Evolutionary conservation across 1,140 invertebrate genomes (phyloP).

Genomic region (Paramacrobiotus metropolitanus): DNA sequence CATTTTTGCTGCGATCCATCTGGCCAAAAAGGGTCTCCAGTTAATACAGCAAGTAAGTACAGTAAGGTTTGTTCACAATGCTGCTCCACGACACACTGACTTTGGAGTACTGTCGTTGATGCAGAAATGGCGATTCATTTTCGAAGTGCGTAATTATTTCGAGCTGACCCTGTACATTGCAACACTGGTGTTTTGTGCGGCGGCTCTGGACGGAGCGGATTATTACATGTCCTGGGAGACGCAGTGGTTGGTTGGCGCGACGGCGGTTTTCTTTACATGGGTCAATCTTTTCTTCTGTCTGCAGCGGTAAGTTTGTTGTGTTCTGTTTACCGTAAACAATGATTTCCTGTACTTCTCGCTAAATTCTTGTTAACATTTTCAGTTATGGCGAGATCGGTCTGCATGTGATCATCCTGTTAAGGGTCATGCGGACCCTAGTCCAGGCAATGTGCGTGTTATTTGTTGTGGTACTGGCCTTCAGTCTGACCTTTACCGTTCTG

Average conservation of each 20-base stretch:
- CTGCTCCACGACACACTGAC: too few species aligned
- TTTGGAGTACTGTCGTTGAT: not conserved
- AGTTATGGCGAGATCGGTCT: not conserved
- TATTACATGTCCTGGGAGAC: constrained; percentile 1
- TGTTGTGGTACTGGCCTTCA: not conserved
- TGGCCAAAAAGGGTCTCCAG: not conserved
- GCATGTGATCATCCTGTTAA: not conserved
- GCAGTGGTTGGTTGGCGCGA: not conserved
- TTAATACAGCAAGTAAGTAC: not conserved
- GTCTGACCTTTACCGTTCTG: not conserved
- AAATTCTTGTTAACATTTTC: too few species aligned
- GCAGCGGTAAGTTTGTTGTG: too few species aligned
- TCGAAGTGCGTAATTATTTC: not conserved
- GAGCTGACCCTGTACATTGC: not conserved
- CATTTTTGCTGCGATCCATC: not conserved
- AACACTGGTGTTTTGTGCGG: not conserved
- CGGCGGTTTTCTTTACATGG: not conserved
- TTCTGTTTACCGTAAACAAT: too few species aligned
- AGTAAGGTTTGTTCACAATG: too few species aligned
- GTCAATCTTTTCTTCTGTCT: not conserved
- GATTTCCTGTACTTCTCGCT: too few species aligned
- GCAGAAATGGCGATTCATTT: not conserved
- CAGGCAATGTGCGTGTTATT: not conserved
- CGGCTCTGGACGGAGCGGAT: not conserved
- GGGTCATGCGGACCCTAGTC: not conserved